A percentile compares a stretch with the other conserved stretches of the same genome.
Evolutionary conservation across 2,113 vertebrate species (phyloP).

Genomic region (Petrocephalus microphthalmus): DNA sequence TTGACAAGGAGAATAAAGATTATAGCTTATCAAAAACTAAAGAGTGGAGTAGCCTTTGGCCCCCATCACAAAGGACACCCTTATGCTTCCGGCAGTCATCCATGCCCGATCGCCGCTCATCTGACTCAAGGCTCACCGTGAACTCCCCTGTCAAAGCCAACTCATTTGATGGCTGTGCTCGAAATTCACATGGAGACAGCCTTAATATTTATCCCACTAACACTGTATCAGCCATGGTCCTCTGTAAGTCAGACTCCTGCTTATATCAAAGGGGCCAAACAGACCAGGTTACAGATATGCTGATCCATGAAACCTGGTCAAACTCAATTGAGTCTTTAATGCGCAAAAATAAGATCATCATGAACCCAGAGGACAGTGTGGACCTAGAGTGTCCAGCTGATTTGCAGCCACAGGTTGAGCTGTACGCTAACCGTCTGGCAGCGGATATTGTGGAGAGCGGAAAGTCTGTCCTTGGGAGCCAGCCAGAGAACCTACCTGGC

Average conservation of each 20-base stretch:
- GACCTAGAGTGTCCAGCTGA: slow-evolving; percentile 57
- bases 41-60: slow-evolving; percentile 78
- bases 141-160: slow-evolving; percentile 85
- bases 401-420: slow-evolving; percentile 64
- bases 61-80: slow-evolving; percentile 67
- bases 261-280: slow-evolving; percentile 77
- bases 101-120: slow-evolving; percentile 75
- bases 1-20: slow-evolving; percentile 82
- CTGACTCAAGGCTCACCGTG: slow-evolving; percentile 75
- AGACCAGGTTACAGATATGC: slow-evolving; percentile 84
- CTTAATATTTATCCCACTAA: slow-evolving; percentile 66
- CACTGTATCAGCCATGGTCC: slow-evolving; percentile 63
- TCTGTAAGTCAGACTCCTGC: slow-evolving; percentile 93
- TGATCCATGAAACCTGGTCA: slow-evolving; percentile 91
- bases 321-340: slow-evolving; percentile 92
- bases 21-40: slow-evolving; percentile 63
- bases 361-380: slow-evolving; percentile 58
- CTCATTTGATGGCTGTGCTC: slow-evolving; percentile 84
- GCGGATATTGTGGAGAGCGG: slow-evolving; percentile 71
- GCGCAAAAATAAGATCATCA: slow-evolving; percentile 93
- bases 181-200: slow-evolving; percentile 67
- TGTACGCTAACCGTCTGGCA: slow-evolving; percentile 65
- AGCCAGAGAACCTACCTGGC: slow-evolving; percentile 55
- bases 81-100: slow-evolving; percentile 86
- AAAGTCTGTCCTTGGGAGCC: slow-evolving; percentile 57